Evolutionary conservation across 2,888 invertebrate species (phyloP), one percentile per base, ranked within the genome.

Genomic region (Callimorpha dominula): DNA sequence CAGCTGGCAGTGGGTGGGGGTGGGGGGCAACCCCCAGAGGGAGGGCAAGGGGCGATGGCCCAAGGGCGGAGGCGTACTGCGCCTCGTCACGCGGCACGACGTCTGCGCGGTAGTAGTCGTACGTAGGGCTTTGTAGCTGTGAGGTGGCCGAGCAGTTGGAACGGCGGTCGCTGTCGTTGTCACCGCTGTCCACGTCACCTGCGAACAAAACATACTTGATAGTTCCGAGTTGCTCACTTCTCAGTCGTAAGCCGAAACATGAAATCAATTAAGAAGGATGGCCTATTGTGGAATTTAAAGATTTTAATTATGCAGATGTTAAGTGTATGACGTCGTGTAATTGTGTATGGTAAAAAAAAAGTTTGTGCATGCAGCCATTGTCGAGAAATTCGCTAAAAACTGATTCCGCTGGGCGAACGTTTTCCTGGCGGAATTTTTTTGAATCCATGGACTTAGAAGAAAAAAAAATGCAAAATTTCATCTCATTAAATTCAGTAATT

Each of bases 111-210:
- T 85, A 87, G 70, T 85, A 85, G 40, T 83, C 85, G 85, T 88
- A 89, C 4, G 88, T 86, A 5, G 87, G 85, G 57, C 88, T 83
- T 72, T 88, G 90, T 31, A 88, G 84, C 76, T 94, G 93, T 1
- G 96, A 93, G 2, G 89, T 83, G 9, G 91, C 93, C 0, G 96
- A 96, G 69, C 93, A 90, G 87, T 94, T 92, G 0, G 95, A 95
- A 46, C 94, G 94, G 5, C 91, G 92, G 74, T 94, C 95, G 78
- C 96, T 96, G 84, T 97, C 97, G 87, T 97, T 97, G 81, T 98
- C 98, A 79, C 97, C 97, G 68, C 98, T 98, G 93, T 98, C 98
- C 9, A 98, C 98, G 90, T 98, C 98, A 74, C 97, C 97, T 97
- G 89, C 31, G 17, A 54, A 12, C 15, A 15, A 20, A 31, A 40